A percentile compares a stretch with the other conserved stretches of the same genome.
Evolutionary conservation across 1,140 invertebrate species (phyloP).

Genomic region (Trinorchestia longiramus): DNA sequence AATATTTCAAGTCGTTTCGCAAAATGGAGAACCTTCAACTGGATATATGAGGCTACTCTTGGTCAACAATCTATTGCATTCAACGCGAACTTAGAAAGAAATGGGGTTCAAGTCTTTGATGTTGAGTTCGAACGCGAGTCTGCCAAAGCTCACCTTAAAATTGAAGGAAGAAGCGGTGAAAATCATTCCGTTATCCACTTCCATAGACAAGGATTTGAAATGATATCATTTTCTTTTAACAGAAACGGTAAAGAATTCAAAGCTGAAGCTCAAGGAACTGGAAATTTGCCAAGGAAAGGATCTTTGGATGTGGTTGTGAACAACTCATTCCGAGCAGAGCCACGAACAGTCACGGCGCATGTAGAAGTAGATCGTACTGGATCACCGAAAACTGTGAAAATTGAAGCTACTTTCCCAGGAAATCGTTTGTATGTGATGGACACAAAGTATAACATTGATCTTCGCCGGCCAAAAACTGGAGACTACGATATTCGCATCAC

Average conservation of each 20-base stretch:
- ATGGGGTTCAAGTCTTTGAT: conserved; percentile 59
- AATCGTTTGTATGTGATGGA: conserved; percentile 57
- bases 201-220: conserved; percentile 56
- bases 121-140: conserved; percentile 54
- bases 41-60: not conserved
- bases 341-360: conserved; percentile 43
- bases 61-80: not conserved
- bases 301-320: conserved; percentile 53
- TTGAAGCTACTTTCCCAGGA: conserved; percentile 55
- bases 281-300: conserved; percentile 52
- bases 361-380: conserved; percentile 56
- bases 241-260: conserved; percentile 56
- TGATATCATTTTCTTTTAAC: conserved; percentile 56
- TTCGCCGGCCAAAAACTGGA: conserved; percentile 7
- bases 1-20: conserved; percentile 23
- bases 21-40: conserved; percentile 24
- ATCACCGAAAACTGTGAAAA: conserved; percentile 56
- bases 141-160: conserved; percentile 41
- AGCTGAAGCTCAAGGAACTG: conserved; percentile 48
- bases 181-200: conserved; percentile 58
- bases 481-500: conserved; percentile 58
- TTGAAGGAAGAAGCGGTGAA: conserved; percentile 39
- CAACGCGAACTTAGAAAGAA: conserved; percentile 19
- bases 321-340: conserved; percentile 57
- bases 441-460: conserved; percentile 53